Evolutionary conservation across 2,888 invertebrate species (phyloP).

Genomic region (Leptopterna dolabrata): DNA sequence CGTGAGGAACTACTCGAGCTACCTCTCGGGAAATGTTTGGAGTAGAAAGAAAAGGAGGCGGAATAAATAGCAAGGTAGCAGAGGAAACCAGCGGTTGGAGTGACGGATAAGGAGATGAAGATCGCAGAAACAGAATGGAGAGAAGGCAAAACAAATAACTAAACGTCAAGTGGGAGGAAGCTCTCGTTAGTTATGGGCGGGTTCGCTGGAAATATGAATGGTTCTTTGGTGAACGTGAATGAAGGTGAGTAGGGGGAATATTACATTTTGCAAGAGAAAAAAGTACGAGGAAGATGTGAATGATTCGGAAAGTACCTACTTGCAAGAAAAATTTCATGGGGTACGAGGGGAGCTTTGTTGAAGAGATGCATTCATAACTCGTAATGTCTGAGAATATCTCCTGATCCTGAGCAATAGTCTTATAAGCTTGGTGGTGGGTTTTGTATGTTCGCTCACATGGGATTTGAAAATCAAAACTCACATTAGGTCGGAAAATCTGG

Average conservation of each 20-base stretch:
- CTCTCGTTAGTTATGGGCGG: constrained; percentile 9
- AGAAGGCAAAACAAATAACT: constrained; percentile 20
- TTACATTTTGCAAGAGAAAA: not conserved
- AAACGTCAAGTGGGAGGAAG: constrained; percentile 8
- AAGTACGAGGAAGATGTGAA: not conserved
- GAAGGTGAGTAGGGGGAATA: not conserved
- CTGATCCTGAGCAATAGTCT: too few species aligned
- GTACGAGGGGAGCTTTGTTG: too few species aligned
- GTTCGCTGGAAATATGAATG: not conserved
- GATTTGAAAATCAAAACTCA: too few species aligned
- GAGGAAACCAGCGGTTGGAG: constrained; percentile 19
- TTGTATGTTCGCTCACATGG: too few species aligned
- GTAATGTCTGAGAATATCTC: too few species aligned
- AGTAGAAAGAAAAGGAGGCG: not conserved
- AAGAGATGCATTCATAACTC: too few species aligned
- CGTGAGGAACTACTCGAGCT: constrained; percentile 45
- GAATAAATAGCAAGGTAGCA: constrained; percentile 1
- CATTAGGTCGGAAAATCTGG: too few species aligned
- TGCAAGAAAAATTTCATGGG: too few species aligned
- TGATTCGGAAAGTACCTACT: too few species aligned
- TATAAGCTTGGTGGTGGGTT: too few species aligned
- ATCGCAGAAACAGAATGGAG: not conserved
- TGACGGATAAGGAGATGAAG: constrained; percentile 18
- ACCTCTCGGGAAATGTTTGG: constrained; percentile 46
- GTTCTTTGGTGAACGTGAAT: not conserved